A percentile compares a stretch with the other conserved stretches of the same genome.
Evolutionary conservation across 2,888 invertebrate species (phyloP).

Genomic region (Aleiodes testaceus): DNA sequence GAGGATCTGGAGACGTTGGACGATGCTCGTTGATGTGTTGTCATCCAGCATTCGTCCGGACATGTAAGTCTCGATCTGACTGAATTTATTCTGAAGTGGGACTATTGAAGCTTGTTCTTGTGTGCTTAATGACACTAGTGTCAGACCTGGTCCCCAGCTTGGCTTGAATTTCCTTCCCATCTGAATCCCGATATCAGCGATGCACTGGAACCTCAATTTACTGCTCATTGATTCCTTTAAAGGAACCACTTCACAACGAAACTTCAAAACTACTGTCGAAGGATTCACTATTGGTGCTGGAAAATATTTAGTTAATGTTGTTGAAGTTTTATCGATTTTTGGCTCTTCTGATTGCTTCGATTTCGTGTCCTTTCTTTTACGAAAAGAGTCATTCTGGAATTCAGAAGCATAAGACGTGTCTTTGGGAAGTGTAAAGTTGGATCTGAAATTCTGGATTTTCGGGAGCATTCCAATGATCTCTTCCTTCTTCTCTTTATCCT

Average conservation of each 20-base stretch:
- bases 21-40: conserved; percentile 63
- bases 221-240: conserved; percentile 63
- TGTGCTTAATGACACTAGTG: conserved; percentile 75
- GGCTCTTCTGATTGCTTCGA: conserved; percentile 51
- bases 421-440: conserved; percentile 49
- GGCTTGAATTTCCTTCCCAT: conserved; percentile 80
- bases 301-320: conserved; percentile 52
- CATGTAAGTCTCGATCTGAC: conserved; percentile 62
- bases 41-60: conserved; percentile 65
- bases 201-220: conserved; percentile 60
- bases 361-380: conserved; percentile 35
- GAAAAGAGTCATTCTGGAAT: conserved; percentile 17
- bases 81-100: conserved; percentile 71
- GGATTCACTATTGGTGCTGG: conserved; percentile 70
- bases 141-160: conserved; percentile 83
- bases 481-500: background rate
- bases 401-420: conserved; percentile 29
- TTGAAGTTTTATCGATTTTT: conserved; percentile 46
- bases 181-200: conserved; percentile 65
- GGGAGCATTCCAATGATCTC: background rate
- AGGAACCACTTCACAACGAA: conserved; percentile 71
- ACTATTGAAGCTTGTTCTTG: conserved; percentile 68
- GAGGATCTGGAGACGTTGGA: conserved; percentile 69
- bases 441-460: conserved; percentile 38
- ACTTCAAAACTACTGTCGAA: conserved; percentile 71